Base-by-base conservation (phyloP, 1,140 invertebrate genomes). In the Heliconius melpomene region DNA sequence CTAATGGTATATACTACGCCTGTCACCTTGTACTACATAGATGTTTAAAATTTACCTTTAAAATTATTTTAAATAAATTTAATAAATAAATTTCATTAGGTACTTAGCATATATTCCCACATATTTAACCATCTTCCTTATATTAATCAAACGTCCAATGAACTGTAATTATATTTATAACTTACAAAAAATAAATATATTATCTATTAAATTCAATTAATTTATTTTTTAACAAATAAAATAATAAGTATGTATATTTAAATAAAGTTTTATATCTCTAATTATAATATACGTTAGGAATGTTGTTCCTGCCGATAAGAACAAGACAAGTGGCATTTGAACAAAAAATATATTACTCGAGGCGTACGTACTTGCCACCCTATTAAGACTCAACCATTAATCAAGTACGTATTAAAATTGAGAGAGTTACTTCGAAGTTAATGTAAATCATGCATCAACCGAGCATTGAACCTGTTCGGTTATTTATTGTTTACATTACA, bases 401-500 rank as follows among this genome's bases (percentile, higher is more conserved):
- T 66, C 60, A 66, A 66, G 60, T 66, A 66, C 20, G 26, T 66
- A 26, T 66, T 66, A 66, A 66, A 66, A 66, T 66, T 66, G 60
- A 29, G n/a, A 16, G 60, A 66, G 60, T 75, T 57, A 36, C 74
- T 54, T 80, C 57, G 32, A 73, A 71, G 70, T 66, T 75, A 77
- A 75, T 66, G 52, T 76, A 72, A 72, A 72, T 72, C 74, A 77
- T 75, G 73, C 75, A 77, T 84, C 84, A 85, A 80, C 78, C 76
- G 83, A 81, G 81, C 82, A 85, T 87, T 86, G 84, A 85, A 85
- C 79, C 77, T 73, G 71, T 76, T 74, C 76, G 72, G 81, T 88
- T 85, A 86, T 88, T 88, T 88, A 88, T 86, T 40, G 84, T 83
- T 75, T 79, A 85, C 84, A 88, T 88, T 88, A 84, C 80, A 75